Percentiles rank a stretch among this genome's conserved stretches.
Evolutionary conservation across 2,888 invertebrate species (phyloP).

Genomic region (Gari tellinella): DNA sequence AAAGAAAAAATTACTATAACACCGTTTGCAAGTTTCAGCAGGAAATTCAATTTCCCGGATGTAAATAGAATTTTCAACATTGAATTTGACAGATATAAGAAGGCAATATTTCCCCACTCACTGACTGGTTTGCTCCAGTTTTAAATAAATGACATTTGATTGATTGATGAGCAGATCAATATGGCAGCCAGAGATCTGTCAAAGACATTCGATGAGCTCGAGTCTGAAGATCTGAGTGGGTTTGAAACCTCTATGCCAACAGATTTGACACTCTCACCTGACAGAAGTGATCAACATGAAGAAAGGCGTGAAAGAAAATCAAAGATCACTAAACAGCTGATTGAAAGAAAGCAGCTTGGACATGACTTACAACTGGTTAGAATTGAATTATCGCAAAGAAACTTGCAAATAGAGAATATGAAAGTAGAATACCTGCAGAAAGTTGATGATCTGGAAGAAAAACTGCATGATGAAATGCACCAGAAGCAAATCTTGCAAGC

Average conservation of each 20-base stretch:
- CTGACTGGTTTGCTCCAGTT: too few species aligned
- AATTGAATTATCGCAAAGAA: constrained; percentile 84
- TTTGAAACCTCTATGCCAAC: constrained; percentile 83
- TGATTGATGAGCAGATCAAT: too few species aligned
- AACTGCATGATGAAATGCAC: constrained; percentile 81
- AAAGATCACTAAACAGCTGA: constrained; percentile 79
- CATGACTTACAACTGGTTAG: constrained; percentile 84
- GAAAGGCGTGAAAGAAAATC: constrained; percentile 67
- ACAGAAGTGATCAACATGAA: constrained; percentile 67
- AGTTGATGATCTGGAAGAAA: constrained; percentile 84
- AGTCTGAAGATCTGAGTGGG: constrained; percentile 81
- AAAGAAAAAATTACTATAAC: too few species aligned
- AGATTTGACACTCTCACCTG: constrained; percentile 83
- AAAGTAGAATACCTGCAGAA: constrained; percentile 82
- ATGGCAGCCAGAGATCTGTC: constrained; percentile 79
- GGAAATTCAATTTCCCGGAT: too few species aligned
- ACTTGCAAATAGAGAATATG: constrained; percentile 82
- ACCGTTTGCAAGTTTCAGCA: too few species aligned
- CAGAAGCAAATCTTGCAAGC: constrained; percentile 83
- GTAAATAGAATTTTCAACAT: too few species aligned
- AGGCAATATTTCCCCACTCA: too few species aligned
- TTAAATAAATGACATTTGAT: too few species aligned
- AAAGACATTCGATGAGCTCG: constrained; percentile 78
- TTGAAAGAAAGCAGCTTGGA: constrained; percentile 83
- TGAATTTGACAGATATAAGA: too few species aligned